Base-by-base conservation (phyloP, 1,140 invertebrate species). In the Gonioctena quinquepunctata region DNA sequence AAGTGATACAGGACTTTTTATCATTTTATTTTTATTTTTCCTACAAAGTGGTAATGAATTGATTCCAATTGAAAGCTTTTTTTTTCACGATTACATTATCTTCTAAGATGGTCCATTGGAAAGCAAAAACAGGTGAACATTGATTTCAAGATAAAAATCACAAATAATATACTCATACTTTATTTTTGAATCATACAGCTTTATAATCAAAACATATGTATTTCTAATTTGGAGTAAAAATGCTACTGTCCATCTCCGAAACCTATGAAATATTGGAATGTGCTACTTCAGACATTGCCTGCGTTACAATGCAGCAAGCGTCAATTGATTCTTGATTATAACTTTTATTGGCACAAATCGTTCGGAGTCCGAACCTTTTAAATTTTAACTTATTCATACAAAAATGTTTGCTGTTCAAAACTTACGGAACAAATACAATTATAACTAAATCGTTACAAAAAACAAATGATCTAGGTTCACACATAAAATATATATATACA, bases 121-220 rank as follows among this genome's bases (percentile, higher is more conserved):
- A n/a, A n/a, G n/a, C n/a, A n/a, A n/a, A n/a, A n/a, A n/a, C n/a
- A n/a, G n/a, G n/a, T n/a, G n/a, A n/a, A n/a, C n/a, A n/a, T n/a
- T n/a, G n/a, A n/a, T n/a, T n/a, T n/a, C n/a, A n/a, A n/a, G n/a
- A n/a, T n/a, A n/a, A n/a, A n/a, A n/a, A n/a, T n/a, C 33, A 42
- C n/a, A 54, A 54, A 54, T 54, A 52, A 52, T 52, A 54, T 11
- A 4, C 18, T 18, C 3, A 22, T 16, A 16, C 3, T 61, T 61
- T 16, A 27, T 61, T 69, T 69, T 69, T 21, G 64, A 69, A 69
- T 69, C 50, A 48, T 33, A 56, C 48, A 64, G 61, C 19, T 6
- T 8, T 64, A 69, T 56, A 69, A 69, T 69, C 68, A 64, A 69
- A 69, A 69, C 50, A 54, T 63, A 42, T 42, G 49, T 60, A 69